phyloP scores from a whole-genome alignment of 2,113 vertebrate genomes.

The Eptesicus fuscus region DNA sequence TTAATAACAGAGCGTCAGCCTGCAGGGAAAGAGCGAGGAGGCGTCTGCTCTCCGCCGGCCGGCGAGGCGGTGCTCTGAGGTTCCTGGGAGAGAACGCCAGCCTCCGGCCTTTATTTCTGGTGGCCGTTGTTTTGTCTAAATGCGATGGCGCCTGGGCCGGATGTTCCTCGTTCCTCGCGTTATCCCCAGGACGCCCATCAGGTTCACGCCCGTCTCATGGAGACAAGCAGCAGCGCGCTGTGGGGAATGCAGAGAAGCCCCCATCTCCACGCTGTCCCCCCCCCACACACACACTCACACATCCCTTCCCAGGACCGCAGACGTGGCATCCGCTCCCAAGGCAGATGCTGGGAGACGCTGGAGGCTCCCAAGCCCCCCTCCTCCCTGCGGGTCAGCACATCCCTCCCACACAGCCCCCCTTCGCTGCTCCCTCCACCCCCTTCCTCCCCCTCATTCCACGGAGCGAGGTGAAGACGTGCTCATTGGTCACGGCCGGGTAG shows the following conservation, averaged over 20 bases:
- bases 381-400: not conserved
- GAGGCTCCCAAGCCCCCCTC: not conserved
- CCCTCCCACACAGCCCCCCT: rapidly evolving
- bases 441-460: not conserved
- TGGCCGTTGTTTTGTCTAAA: constrained; percentile 12
- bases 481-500: not conserved
- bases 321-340: too few species aligned
- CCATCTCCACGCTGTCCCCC: not conserved
- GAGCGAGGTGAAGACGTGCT: rapidly evolving
- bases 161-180: constrained; percentile 5
- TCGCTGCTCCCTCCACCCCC: rapidly evolving
- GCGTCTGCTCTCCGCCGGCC: constrained; percentile 19
- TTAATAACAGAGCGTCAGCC: constrained; percentile 57
- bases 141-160: constrained; percentile 26
- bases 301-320: not conserved
- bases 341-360: not conserved
- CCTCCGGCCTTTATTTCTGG: constrained; percentile 32
- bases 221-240: not conserved
- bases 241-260: not conserved
- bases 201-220: not conserved
- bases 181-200: not conserved
- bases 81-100: not conserved
- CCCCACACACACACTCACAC: too few species aligned
- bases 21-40: constrained; percentile 48
- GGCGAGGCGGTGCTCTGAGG: constrained; percentile 42